phyloP scores from a whole-genome alignment of 2,888 invertebrate genomes.

The Meteorus cinctellus region DNA sequence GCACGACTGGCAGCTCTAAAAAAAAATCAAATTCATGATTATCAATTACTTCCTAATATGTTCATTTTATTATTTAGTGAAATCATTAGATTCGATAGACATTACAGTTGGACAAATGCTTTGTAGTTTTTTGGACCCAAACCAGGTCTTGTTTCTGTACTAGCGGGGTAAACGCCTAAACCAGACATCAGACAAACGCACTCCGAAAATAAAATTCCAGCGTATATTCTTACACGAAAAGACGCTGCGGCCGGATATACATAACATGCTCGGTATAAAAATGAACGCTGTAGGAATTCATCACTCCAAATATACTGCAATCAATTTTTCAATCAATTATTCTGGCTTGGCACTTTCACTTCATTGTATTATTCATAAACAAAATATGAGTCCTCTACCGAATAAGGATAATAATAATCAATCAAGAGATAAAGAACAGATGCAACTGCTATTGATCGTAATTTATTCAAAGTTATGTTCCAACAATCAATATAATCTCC shows the following conservation, averaged over 20 bases:
- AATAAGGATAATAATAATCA: slow-evolving; percentile 82
- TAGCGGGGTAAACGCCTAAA: slow-evolving; percentile 91
- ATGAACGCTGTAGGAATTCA: slow-evolving; percentile 83
- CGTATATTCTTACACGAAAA: slow-evolving; percentile 92
- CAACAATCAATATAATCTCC: slow-evolving; percentile 79
- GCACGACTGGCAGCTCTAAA: slow-evolving; percentile 69
- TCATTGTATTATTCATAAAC: not conserved
- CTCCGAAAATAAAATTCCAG: slow-evolving; percentile 92
- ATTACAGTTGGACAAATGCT: slow-evolving; percentile 77
- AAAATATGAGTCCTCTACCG: slow-evolving; percentile 76
- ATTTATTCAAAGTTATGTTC: slow-evolving; percentile 78
- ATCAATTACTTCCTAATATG: too few species aligned
- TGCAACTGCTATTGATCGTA: slow-evolving; percentile 81
- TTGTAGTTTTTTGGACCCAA: slow-evolving; percentile 87
- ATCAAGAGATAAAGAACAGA: slow-evolving; percentile 80
- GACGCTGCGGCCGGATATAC: slow-evolving; percentile 90
- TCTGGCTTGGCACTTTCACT: not conserved
- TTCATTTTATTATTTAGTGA: slow-evolving; percentile 34
- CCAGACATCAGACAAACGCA: slow-evolving; percentile 94
- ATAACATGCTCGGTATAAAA: slow-evolving; percentile 87
- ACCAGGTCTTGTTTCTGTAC: slow-evolving; percentile 83
- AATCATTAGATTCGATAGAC: slow-evolving; percentile 49
- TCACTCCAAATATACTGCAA: slow-evolving; percentile 87
- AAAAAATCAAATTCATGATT: slow-evolving; percentile 10
- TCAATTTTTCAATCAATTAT: slow-evolving; percentile 18